Conservation (phyloP, 2,113 vertebrate species). For the Mormyrus lacerda region DNA sequence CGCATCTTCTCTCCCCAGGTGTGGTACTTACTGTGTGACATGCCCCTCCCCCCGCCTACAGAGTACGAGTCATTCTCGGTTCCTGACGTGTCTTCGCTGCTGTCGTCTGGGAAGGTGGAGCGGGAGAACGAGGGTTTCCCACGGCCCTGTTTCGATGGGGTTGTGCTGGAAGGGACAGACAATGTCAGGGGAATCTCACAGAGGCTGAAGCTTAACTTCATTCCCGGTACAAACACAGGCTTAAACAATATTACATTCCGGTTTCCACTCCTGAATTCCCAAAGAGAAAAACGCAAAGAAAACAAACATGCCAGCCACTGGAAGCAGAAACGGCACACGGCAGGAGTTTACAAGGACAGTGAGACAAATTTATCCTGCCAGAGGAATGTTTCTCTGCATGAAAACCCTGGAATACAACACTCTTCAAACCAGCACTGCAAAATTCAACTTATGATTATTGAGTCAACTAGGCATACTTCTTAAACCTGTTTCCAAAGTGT, state of each 20-base stretch:
- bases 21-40: conserved; percentile 83
- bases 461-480: not conserved
- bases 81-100: conserved; percentile 95
- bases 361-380: too few species aligned
- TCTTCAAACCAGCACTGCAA: not conserved
- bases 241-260: not conserved
- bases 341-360: too few species aligned
- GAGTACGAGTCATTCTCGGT: conserved; percentile 96
- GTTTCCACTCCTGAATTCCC: not conserved
- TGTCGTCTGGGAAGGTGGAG: conserved; percentile 89
- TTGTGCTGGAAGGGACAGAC: conserved; percentile 66
- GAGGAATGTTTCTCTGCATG: not conserved
- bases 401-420: not conserved
- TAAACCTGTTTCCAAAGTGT: too few species aligned
- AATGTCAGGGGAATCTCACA: not conserved
- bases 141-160: conserved; percentile 90
- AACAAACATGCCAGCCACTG: not conserved
- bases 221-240: not conserved
- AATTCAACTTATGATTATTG: not conserved
- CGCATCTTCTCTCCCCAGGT: not conserved
- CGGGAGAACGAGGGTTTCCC: conserved; percentile 91
- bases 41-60: conserved; percentile 75
- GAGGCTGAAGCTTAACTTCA: not conserved
- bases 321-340: too few species aligned
- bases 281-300: not conserved